A percentile compares a stretch with the other conserved stretches of the same genome.
These are phyloP conservation scores for Cydia amplana DNA, from an alignment of 1,140 invertebrate genomes.

Conservation along the genomic window DNA sequence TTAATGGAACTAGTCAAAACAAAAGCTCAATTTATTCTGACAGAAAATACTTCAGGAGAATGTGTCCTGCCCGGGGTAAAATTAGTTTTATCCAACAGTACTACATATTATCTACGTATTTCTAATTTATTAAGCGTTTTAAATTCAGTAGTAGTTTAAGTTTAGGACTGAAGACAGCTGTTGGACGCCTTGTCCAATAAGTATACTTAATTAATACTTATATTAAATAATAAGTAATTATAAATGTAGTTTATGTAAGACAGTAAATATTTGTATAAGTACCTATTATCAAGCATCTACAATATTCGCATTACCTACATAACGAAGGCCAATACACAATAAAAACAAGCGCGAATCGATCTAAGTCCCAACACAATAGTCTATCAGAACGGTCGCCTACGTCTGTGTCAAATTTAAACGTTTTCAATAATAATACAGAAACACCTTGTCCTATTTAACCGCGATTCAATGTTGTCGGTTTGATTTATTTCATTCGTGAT, in stretches of 20 bases:
- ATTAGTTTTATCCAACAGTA: too few relatives aligned
- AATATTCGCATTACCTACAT: slow-evolving; percentile 28
- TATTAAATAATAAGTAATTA: neutral
- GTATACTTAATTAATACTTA: neutral
- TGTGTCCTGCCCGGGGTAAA: too few relatives aligned
- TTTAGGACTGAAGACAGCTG: too few relatives aligned
- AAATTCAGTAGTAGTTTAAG: neutral
- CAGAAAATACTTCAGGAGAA: neutral
- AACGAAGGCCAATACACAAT: slow-evolving; percentile 45
- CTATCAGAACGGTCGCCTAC: slow-evolving; percentile 46
- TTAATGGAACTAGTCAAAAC: slow-evolving; percentile 25
- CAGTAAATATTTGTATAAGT: neutral
- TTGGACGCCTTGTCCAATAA: too few relatives aligned
- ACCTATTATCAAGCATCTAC: neutral
- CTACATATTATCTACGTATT: too few relatives aligned
- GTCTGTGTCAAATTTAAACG: slow-evolving; percentile 47
- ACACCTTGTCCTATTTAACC: slow-evolving; percentile 53
- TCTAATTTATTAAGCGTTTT: too few relatives aligned
- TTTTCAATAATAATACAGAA: slow-evolving; percentile 47
- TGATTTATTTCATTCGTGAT: slow-evolving; percentile 50
- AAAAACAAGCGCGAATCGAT: slow-evolving; percentile 47
- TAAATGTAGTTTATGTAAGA: neutral
- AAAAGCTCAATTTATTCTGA: neutral
- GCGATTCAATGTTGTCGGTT: slow-evolving; percentile 41
- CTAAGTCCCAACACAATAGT: slow-evolving; percentile 51